phyloP scores from a whole-genome alignment of 2,113 vertebrate species.

The Lucifuga dentata region DNA sequence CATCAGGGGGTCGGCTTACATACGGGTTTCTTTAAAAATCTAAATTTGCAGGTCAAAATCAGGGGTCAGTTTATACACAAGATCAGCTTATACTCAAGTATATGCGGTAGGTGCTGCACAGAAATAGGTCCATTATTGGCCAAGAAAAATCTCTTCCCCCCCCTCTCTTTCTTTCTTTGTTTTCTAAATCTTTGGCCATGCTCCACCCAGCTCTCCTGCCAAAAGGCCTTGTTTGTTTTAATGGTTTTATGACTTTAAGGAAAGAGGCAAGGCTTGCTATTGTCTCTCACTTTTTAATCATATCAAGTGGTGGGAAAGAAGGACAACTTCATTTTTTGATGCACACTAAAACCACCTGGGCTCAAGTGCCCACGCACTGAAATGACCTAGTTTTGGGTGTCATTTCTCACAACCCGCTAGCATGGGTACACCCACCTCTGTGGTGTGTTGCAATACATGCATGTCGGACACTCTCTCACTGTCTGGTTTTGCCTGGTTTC shows the following conservation, averaged over 20 bases:
- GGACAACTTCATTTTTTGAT: slow-evolving; percentile 58
- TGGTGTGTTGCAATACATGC: not conserved
- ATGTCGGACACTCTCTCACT: slow-evolving; percentile 42
- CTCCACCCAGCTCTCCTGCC: slow-evolving; percentile 51
- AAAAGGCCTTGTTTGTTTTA: slow-evolving; percentile 59
- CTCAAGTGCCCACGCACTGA: slow-evolving; percentile 50
- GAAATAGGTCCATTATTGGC: slow-evolving; percentile 29
- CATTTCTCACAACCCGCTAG: not conserved
- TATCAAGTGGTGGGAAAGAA: slow-evolving; percentile 69
- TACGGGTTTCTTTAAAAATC: no score
- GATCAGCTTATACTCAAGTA: no score
- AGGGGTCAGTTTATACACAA: no score
- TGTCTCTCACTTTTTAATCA: slow-evolving; percentile 73
- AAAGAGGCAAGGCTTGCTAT: slow-evolving; percentile 53
- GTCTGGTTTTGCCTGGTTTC: slow-evolving; percentile 40
- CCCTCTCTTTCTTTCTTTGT: slow-evolving; percentile 18
- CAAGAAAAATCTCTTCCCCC: slow-evolving; percentile 8
- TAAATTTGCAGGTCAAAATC: no score
- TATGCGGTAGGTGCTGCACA: slow-evolving; percentile 6
- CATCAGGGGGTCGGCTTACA: no score
- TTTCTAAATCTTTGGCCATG: slow-evolving; percentile 52
- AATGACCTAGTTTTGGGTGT: not conserved
- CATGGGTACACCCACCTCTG: slow-evolving; percentile 10
- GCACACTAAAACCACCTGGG: slow-evolving; percentile 48
- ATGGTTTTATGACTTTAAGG: slow-evolving; percentile 74